Percentiles rank a stretch among this genome's conserved stretches.
Evolutionary conservation across 2,113 vertebrate genomes (phyloP).

Genomic region (Pedionomus torquatus): DNA sequence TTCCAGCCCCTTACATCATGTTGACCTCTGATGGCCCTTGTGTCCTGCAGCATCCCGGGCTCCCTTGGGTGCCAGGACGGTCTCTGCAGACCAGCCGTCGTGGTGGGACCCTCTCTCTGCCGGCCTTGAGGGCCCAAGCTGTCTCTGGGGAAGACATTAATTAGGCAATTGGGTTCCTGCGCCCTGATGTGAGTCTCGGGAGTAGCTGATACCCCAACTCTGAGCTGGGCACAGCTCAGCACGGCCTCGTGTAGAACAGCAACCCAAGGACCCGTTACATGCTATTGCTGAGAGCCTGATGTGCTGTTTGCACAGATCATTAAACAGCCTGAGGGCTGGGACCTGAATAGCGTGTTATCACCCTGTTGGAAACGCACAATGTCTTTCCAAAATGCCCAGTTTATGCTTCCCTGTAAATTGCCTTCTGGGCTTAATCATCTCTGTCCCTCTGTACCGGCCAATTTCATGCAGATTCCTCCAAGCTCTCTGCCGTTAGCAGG

Average conservation of each 20-base stretch:
- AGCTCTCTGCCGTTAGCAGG: background rate
- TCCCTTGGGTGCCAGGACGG: background rate
- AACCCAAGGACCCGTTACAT: accelerated
- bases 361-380: background rate
- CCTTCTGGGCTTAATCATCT: background rate
- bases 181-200: background rate
- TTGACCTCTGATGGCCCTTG: background rate
- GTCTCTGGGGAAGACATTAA: background rate
- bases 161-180: background rate
- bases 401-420: background rate
- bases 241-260: background rate
- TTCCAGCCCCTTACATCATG: background rate
- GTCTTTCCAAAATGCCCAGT: background rate
- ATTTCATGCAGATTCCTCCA: background rate
- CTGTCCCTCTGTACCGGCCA: background rate
- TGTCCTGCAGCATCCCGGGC: accelerated
- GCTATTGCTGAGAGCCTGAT: background rate
- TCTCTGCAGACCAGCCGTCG: accelerated
- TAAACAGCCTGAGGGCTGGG: background rate
- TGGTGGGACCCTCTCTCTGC: background rate
- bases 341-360: background rate
- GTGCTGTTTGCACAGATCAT: background rate
- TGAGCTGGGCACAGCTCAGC: background rate
- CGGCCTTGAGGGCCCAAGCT: accelerated
- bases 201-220: background rate